Evolutionary conservation across 2,888 invertebrate genomes (phyloP), one percentile per base, ranked within the genome.

Genomic region (Malachius bipustulatus): DNA sequence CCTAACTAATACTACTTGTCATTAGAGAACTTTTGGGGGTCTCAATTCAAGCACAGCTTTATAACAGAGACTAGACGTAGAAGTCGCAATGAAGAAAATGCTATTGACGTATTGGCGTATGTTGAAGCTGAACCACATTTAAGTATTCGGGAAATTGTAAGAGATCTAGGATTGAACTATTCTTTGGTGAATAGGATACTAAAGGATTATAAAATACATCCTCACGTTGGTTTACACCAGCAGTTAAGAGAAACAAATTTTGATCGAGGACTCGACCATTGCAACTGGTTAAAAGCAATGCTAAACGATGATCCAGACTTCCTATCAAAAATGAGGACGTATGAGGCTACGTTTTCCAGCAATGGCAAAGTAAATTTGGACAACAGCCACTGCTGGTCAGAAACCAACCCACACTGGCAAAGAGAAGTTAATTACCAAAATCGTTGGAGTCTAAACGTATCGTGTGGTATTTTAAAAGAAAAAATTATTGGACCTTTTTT

Each of bases 281-380:
- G 24, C 24, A 19, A 19, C 24, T 19, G 24, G 24, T 19, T 19
- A 19, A 19, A 19, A 19, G 24, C 6, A 8, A 19, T 19, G 24
- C n/a, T 19, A 19, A 19, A 19, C n/a, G 24, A 19, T 19, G n/a
- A 19, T n/a, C 24, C 24, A 19, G 24, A 19, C n/a, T 19, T 19
- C 24, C 24, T 19, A 19, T 19, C n/a, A 8, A n/a, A n/a, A 19
- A 19, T 52, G 12, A 51, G 48, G 30, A 47, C 47, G 31, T 49
- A 52, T 32, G 49, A 55, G 34, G 43, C 47, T 9, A 46, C 42
- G 3, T 55, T 52, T 36, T 37, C 45, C 2, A 47, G 44, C 32
- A 37, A 40, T 15, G 50, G 49, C n/a, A 34, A 44, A 31, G 34
- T 48, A 3, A 50, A 54, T 40, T 16, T 42, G 12, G 44, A 51